Base-by-base conservation (phyloP, 2,888 invertebrate species). In the Eretmocerus hayati region DNA sequence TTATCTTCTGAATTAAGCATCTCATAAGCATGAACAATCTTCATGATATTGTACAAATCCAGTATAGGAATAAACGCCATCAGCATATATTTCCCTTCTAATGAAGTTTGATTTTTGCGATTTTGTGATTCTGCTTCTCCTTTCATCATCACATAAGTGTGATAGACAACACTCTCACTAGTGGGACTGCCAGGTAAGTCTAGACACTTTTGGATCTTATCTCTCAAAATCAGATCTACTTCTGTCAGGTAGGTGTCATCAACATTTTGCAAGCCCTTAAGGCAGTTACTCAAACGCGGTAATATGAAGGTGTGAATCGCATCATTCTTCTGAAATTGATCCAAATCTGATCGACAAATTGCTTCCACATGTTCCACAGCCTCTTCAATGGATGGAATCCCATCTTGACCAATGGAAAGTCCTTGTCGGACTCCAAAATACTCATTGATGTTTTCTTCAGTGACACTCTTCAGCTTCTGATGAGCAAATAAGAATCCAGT, bases 341-440 rank as follows among this genome's bases (percentile, higher is more conserved):
- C 51, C 1, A 60, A 46, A 2, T 53, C 51, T 1, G 58, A 55
- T 1, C 19, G 9, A 39, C 56, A 54, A 0, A 59, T 44, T 2
- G 41, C 23, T 1, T 36, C 8, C 0, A 61, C 42, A 19, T 60
- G 56, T 5, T 33, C 18, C 9, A 42, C 32, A 57, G 60, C 57
- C 36, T 54, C 49, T 9, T 50, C 48, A 20, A 58, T 47, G 19
- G 53, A 55, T 1, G 53, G 54, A 1, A 58, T 41, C 2, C 59
- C 56, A 2, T 57, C 48, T 13, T 58, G 59, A 11, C 46, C 46
- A 15, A 60, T 55, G 6, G 53, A 51, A 51, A 57, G 60, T 0
- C 63, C 64, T 2, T 62, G 63, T 2, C 64, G 63, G 9, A 65
- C 58, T 4, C 65, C 66, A 8, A 70, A 61, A 48, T 64, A 63